Conservation (phyloP, 1,140 invertebrate species). For the Caenorhabditis tropicalis region DNA sequence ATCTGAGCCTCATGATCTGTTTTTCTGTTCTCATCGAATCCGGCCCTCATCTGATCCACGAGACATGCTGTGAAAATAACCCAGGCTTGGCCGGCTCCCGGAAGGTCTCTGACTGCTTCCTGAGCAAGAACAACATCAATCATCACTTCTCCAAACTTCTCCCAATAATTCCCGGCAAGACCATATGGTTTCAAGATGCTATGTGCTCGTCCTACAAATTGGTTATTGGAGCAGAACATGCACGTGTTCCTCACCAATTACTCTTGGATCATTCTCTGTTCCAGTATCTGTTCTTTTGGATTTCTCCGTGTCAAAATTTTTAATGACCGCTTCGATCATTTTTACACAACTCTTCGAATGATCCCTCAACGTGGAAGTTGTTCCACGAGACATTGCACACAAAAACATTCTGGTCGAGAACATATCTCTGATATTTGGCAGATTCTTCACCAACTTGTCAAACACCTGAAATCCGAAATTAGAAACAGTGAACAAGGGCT, state of each 20-base stretch:
- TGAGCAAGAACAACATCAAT: slow-evolving; percentile 70
- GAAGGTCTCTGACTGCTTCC: slow-evolving; percentile 70
- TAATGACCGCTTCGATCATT: slow-evolving; percentile 69
- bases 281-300: slow-evolving; percentile 67
- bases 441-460: slow-evolving; percentile 56
- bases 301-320: slow-evolving; percentile 67
- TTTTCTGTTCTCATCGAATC: slow-evolving; percentile 46
- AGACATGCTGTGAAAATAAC: slow-evolving; percentile 70
- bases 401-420: slow-evolving; percentile 69
- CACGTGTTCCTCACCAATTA: slow-evolving; percentile 45
- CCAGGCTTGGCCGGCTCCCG: slow-evolving; percentile 71
- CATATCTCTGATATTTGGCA: slow-evolving; percentile 70
- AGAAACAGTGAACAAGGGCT: background rate
- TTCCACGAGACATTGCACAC: slow-evolving; percentile 67
- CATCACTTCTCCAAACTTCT: slow-evolving; percentile 70
- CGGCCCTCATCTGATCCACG: slow-evolving; percentile 64
- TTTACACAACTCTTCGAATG: slow-evolving; percentile 65
- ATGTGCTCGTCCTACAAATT: slow-evolving; percentile 61
- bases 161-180: slow-evolving; percentile 65
- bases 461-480: slow-evolving; percentile 56
- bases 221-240: background rate
- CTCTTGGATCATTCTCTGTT: slow-evolving; percentile 56
- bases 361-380: slow-evolving; percentile 63
- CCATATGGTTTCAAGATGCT: slow-evolving; percentile 68
- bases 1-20: background rate